phyloP scores from a whole-genome alignment of 1,140 invertebrate genomes.

The Nephila pilipes region DNA sequence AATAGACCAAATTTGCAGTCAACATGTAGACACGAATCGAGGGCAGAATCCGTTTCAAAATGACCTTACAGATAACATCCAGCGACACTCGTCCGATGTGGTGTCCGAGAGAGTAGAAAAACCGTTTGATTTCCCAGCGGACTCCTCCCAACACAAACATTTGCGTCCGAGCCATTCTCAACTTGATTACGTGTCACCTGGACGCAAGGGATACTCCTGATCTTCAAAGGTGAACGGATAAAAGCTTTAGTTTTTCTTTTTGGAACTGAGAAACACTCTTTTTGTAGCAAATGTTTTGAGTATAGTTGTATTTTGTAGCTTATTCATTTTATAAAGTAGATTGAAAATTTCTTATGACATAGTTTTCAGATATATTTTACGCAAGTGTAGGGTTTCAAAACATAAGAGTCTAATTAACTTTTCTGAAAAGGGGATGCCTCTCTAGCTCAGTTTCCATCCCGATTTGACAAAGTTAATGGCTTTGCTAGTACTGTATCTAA shows the following conservation, averaged over 20 bases:
- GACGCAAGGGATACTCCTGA: background rate
- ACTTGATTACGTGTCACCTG: constrained; percentile 51
- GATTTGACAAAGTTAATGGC: too few species aligned
- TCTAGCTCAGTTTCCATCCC: too few species aligned
- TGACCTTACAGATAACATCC: background rate
- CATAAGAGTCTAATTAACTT: too few species aligned
- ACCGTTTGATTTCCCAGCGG: constrained; percentile 28
- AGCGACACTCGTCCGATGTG: background rate
- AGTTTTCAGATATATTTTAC: too few species aligned
- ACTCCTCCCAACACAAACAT: constrained; percentile 20
- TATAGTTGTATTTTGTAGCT: too few species aligned
- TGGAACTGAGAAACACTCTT: background rate
- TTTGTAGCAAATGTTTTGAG: background rate
- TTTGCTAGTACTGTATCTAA: too few species aligned
- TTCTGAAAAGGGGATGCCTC: too few species aligned
- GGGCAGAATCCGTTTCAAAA: background rate
- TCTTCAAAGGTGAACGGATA: background rate
- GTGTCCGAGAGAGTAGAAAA: background rate
- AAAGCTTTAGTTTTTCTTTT: background rate
- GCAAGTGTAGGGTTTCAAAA: too few species aligned
- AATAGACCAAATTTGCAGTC: background rate
- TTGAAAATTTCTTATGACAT: too few species aligned
- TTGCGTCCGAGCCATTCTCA: constrained; percentile 1
- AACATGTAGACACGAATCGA: background rate
- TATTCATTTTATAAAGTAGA: too few species aligned